These are phyloP conservation scores for Drosophila affinis DNA, from an alignment of 2,888 invertebrate species.

Conservation along the genomic window DNA sequence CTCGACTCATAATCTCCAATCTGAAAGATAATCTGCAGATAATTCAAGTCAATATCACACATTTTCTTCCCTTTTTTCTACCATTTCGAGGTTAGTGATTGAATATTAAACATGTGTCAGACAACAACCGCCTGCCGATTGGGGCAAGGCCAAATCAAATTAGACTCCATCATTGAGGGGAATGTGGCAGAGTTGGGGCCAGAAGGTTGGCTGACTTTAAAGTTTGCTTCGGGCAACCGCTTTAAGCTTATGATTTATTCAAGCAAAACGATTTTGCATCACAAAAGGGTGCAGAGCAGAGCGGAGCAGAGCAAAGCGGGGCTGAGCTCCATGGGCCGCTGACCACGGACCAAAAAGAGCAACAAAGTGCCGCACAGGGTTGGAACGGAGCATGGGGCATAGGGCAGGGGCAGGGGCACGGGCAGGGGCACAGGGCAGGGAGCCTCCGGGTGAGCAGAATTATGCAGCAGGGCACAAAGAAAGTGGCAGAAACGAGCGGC, in stretches of 20 bases:
- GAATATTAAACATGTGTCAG: too few relatives aligned
- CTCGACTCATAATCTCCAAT: too few relatives aligned
- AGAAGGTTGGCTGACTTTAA: slow-evolving; percentile 33
- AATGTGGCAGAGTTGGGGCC: background rate
- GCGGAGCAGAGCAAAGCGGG: slow-evolving; percentile 33
- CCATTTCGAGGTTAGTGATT: too few relatives aligned
- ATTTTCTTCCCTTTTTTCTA: too few relatives aligned
- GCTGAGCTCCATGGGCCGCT: slow-evolving; percentile 30
- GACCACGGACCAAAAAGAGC: slow-evolving; percentile 46
- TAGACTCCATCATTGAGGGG: too few relatives aligned
- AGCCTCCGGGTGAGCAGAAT: slow-evolving; percentile 7
- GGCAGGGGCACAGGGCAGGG: background rate
- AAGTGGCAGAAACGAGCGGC: slow-evolving; percentile 38
- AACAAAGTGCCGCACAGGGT: slow-evolving; percentile 38
- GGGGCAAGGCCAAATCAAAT: too few relatives aligned
- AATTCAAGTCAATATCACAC: too few relatives aligned
- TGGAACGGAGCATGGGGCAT: background rate
- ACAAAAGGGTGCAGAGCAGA: slow-evolving; percentile 55
- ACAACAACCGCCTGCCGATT: too few relatives aligned
- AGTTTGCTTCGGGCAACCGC: slow-evolving; percentile 10
- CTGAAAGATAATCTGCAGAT: too few relatives aligned
- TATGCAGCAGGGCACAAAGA: slow-evolving; percentile 52
- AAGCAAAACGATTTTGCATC: slow-evolving; percentile 71
- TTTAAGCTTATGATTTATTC: slow-evolving; percentile 68
- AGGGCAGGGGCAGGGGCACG: slow-evolving; percentile 16